Base-by-base conservation (phyloP, 2,797 vertebrate species). In the Lemur catta region DNA sequence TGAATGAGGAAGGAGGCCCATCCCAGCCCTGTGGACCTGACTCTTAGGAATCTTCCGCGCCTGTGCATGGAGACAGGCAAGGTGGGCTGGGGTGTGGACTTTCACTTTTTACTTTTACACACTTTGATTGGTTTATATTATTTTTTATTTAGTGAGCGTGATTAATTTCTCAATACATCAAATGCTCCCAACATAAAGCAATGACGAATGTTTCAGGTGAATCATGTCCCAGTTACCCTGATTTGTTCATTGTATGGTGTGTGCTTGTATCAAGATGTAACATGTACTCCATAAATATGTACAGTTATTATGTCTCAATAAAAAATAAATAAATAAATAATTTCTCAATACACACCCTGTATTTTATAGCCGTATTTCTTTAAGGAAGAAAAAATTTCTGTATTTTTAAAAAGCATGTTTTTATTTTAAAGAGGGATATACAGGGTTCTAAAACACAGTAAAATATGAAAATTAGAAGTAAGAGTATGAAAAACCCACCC, bases 1-100 rank as follows among this genome's bases (percentile, higher is more conserved):
- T 6, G 17, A 48, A 26, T 12, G 10, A 57, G 52, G 13, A 79
- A 79, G 84, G 17, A 59, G 22, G 28, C 13, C 46, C 8, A 2
- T 6, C 46, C 33, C 7, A 24, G 20, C 38, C 10, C 4, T 15
- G n/a, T 1, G 6, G 14, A 8, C 0, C 0, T 1, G 65, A 38
- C 55, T 55, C 26, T n/a, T 9, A 24, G 52, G 48, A 55, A 2
- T 33, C 38, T n/a, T 50, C 55, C 0, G 0, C 0, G 0, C 28
- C 30, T 33, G 59, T 30, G 22, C 3, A 0, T 1, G 10, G 35
- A 33, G 24, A 13, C 14, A 4, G 41, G 48, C 13, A 7, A 2
- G 12, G 33, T 0, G 2, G n/a, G 10, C 13, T 43, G 13, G 28
- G 10, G 9, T 61, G 38, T 6, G 22, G 35, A 41, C 59, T 24